phyloP scores from a whole-genome alignment of 2,797 vertebrate genomes.

The Coluber constrictor region DNA sequence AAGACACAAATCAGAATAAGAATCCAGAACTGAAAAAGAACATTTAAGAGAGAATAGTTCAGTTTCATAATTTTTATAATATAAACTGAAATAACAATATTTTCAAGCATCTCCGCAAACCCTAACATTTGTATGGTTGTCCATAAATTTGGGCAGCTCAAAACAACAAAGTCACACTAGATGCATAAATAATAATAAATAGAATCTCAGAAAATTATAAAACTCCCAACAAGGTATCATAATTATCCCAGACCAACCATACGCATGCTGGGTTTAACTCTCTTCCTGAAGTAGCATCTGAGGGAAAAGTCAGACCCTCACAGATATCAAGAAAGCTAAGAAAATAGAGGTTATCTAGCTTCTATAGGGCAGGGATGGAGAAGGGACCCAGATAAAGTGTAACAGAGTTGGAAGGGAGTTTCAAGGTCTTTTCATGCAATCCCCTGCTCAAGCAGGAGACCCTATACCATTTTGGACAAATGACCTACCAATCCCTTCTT shows the following conservation, averaged over 20 bases:
- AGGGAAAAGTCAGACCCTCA: background rate
- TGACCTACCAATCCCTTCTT: too few relatives aligned
- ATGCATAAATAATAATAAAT: background rate
- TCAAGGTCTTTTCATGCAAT: too few relatives aligned
- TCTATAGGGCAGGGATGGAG: background rate
- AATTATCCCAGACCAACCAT: background rate
- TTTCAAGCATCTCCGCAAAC: background rate
- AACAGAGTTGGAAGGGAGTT: too few relatives aligned
- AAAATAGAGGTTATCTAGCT: background rate
- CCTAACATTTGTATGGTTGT: background rate
- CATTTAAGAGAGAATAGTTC: background rate
- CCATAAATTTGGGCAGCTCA: background rate
- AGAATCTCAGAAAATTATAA: background rate
- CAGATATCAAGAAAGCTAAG: background rate
- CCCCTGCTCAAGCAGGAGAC: too few relatives aligned
- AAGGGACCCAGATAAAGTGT: background rate
- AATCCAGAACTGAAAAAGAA: background rate
- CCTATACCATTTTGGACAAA: too few relatives aligned
- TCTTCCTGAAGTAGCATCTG: background rate
- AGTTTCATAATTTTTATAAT: background rate
- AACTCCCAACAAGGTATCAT: background rate
- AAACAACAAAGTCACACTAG: background rate
- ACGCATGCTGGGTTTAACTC: background rate
- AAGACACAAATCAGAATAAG: background rate
- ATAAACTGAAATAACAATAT: background rate